Evolutionary conservation across 2,888 invertebrate species (phyloP), one percentile per base, ranked within the genome.

Genomic region (Meliscaeva auricollis): DNA sequence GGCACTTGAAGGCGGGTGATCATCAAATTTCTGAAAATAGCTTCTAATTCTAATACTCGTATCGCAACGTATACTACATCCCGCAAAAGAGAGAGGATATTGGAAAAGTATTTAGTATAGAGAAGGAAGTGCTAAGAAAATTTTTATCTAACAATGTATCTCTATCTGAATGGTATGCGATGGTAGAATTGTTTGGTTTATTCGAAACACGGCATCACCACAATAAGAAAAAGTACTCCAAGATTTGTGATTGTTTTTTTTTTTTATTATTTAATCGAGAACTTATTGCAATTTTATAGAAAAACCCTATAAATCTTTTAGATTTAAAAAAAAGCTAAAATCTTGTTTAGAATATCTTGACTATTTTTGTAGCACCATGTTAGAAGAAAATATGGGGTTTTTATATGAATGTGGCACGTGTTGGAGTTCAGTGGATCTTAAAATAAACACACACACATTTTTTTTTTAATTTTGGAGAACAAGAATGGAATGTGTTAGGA

Each of bases 391-490:
- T 46, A 64, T 46, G 13, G 46, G 30, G 30, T 26, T 46, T 26
- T 30, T 46, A 15, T 80, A 62, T 75, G 32, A 30, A 44, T 78
- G 69, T 69, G 74, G 85, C 85, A 85, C 85, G 85, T 85, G 81
- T 73, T 77, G 38, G 69, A 77, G 85, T 81, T 85, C 81, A 81
- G 72, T 77, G 85, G 20, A 81, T 81, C 85, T 56, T 85, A 81
- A 85, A 85, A 85, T 85, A 85, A 85, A 85, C 62, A 76, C 41
- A 56, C 54, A 52, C 44, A 58, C 7, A 7, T 20, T 38, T 32
- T 46, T 46, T 32, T 13, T n/a, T 41, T 44, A 26, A 38, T 38
- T 38, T 50, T 20, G 56, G 44, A 52, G 77, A 72, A 76, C 13
- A 73, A 73, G 72, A 77, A 69, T 82, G 82, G 82, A 82, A 77